phyloP scores from a whole-genome alignment of 2,797 vertebrate genomes.

The Manis pentadactyla region DNA sequence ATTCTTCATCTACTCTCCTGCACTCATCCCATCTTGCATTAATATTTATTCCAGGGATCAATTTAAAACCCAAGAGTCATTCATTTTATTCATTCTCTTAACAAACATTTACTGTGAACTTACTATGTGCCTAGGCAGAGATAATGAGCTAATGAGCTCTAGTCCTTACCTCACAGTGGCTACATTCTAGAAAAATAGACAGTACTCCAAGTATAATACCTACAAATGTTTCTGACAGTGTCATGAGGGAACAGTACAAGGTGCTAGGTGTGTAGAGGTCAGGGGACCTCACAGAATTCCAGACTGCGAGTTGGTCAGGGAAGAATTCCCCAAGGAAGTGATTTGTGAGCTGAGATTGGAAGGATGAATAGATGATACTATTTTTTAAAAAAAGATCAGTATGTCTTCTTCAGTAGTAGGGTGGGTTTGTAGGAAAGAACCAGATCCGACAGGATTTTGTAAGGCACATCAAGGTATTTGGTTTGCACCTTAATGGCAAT shows the following conservation, averaged over 20 bases:
- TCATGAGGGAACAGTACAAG: neutral
- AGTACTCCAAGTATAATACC: neutral
- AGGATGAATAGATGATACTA: neutral
- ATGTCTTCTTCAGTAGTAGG: neutral
- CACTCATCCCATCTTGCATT: constrained; percentile 20
- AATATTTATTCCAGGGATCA: constrained; percentile 64
- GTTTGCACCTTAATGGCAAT: neutral
- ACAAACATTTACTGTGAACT: constrained; percentile 46
- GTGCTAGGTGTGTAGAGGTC: neutral
- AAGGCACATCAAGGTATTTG: neutral
- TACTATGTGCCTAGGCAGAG: neutral
- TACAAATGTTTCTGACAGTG: neutral
- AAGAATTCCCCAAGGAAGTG: neutral
- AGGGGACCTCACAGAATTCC: neutral
- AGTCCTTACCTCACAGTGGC: constrained; percentile 25
- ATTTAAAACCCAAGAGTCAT: constrained; percentile 61
- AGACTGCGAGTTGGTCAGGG: neutral
- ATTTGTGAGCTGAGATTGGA: constrained; percentile 21
- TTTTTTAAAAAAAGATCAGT: neutral
- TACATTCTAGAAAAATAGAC: constrained; percentile 47
- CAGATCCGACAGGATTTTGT: neutral
- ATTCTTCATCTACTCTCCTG: constrained; percentile 37
- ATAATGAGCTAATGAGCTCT: constrained; percentile 41
- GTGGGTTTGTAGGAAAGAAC: neutral
- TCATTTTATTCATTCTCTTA: constrained; percentile 69